Conservation (phyloP, 2,888 invertebrate species). For the Busseola fusca region DNA sequence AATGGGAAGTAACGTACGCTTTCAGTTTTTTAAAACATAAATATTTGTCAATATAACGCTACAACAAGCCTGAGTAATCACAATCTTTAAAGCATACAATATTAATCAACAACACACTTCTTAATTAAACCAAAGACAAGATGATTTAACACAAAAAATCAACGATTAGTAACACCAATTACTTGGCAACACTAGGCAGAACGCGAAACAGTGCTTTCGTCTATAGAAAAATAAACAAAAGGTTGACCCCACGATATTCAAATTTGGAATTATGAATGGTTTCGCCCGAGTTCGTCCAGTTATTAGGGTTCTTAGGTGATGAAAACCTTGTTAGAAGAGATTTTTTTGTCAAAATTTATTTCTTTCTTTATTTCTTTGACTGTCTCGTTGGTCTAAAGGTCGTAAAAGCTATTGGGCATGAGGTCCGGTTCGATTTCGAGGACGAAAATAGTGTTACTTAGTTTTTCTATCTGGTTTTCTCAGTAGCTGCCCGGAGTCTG, state of each 20-base stretch:
- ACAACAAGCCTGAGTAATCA: background rate
- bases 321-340: conserved; percentile 39
- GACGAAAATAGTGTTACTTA: background rate
- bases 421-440: background rate
- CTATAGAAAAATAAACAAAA: conserved; percentile 69
- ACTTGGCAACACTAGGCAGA: conserved; percentile 52
- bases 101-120: conserved; percentile 43
- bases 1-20: background rate
- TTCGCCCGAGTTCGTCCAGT: conserved; percentile 63
- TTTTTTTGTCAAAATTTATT: background rate
- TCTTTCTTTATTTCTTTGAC: background rate
- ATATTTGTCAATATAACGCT: background rate
- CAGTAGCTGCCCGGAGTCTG: background rate
- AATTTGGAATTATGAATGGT: conserved; percentile 84
- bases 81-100: conserved; percentile 21
- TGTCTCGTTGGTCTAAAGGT: background rate
- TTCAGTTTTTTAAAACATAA: background rate
- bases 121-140: conserved; percentile 55
- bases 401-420: background rate
- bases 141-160: conserved; percentile 49
- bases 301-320: conserved; percentile 63
- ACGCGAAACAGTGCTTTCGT: conserved; percentile 59
- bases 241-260: conserved; percentile 79
- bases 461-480: background rate
- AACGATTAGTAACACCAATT: conserved; percentile 57